These are phyloP conservation scores for Zenarchopterus dispar DNA, from an alignment of 2,797 vertebrate species.

Conservation along the genomic window DNA sequence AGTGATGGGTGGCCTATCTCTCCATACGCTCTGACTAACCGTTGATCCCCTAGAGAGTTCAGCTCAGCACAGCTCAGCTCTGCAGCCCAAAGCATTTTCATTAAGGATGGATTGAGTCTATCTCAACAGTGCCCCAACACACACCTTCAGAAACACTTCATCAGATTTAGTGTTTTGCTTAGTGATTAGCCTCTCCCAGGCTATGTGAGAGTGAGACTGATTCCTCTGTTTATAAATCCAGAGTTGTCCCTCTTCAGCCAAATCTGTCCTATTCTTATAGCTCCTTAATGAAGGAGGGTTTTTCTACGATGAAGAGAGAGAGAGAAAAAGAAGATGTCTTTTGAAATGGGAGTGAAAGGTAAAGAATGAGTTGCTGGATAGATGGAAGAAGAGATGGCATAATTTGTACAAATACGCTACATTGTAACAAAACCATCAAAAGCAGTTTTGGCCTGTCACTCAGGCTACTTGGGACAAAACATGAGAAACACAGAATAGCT, in stretches of 20 bases:
- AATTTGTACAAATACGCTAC: conserved; percentile 60
- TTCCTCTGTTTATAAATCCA: conserved; percentile 88
- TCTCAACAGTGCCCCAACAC: conserved; percentile 83
- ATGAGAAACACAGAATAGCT: conserved; percentile 68
- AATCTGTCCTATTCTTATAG: conserved; percentile 92
- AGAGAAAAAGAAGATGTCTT: conserved; percentile 89
- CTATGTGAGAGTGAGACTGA: conserved; percentile 90
- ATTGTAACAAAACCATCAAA: conserved; percentile 61
- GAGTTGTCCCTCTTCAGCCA: conserved; percentile 80
- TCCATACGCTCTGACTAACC: conserved; percentile 77
- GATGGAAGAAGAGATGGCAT: conserved; percentile 30
- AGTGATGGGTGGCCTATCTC: conserved; percentile 87
- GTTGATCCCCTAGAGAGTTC: conserved; percentile 88
- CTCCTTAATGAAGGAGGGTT: conserved; percentile 89
- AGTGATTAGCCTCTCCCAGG: conserved; percentile 97
- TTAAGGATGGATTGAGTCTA: conserved; percentile 98
- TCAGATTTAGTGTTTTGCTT: conserved; percentile 99
- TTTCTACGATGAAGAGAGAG: conserved; percentile 83
- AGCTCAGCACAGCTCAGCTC: conserved; percentile 90
- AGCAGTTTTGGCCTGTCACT: conserved; percentile 63
- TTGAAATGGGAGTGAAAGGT: conserved; percentile 58
- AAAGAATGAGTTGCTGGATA: conserved; percentile 18
- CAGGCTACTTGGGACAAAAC: conserved; percentile 60
- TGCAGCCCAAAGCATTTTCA: conserved; percentile 96
- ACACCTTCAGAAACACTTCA: conserved; percentile 99